Evolutionary conservation across 2,888 invertebrate genomes (phyloP), one percentile per base, ranked within the genome.

Genomic region (Athripsodes cinereus): DNA sequence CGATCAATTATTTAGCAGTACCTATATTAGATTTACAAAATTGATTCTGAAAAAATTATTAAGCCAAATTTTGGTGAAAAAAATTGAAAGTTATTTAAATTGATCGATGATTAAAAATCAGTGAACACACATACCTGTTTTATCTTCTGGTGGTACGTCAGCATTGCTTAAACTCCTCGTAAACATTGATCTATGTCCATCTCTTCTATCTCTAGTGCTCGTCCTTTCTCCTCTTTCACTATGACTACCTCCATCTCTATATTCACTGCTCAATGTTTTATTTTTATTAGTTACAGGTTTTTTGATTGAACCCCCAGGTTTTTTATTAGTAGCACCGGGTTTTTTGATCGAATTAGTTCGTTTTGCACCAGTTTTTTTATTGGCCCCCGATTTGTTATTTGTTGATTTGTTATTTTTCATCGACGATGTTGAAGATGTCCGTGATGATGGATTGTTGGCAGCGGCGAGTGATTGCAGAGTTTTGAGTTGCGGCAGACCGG

Each of bases 121-220:
- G n/a, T n/a, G n/a, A n/a, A n/a, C n/a, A n/a, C n/a, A n/a, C n/a
- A 10, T 69, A 87, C 87, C 87, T 67, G 82, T 86, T 85, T 92
- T 92, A 72, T 93, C 92, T 68, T 92, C 92, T 10, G 86, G 82
- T 34, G 90, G 88, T 52, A 86, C 86, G 69, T 91, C 91, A 20
- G 89, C 85, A 72, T 89, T 90, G 68, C 89, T 90, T 64, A 90
- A 80, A 74, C 90, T 90, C 67, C 91, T 82, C 57, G 88, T 87
- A 70, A 90, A 90, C 69, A 74, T 82, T 8, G 63, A 61, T 68
- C 74, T 83, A 68, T 77, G 74, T 2, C 79, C 83, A 61, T 83
- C 81, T 53, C 83, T 81, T 61, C 81, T 69, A 55, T 81, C 82
- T 62, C 76, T 80, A 63, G 80, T 75, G 49, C 61, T 58, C 57